phyloP scores from a whole-genome alignment of 1,140 invertebrate species.

The Popillia japonica region DNA sequence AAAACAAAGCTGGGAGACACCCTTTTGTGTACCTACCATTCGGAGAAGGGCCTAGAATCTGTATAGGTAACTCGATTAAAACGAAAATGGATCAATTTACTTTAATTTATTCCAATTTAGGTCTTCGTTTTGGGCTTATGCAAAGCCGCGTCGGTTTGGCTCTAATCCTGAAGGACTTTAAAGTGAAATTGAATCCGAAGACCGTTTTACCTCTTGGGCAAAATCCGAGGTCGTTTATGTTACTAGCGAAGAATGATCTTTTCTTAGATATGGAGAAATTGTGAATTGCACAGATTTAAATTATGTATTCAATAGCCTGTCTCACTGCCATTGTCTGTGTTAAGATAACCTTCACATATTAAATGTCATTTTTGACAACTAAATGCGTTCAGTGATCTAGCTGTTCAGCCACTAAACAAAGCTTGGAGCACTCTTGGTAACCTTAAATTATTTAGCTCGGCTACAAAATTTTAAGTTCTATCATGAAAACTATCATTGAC shows the following conservation, averaged over 20 bases:
- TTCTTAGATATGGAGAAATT: slow-evolving; percentile 50
- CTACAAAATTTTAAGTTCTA: too few species aligned
- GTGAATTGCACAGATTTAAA: not conserved
- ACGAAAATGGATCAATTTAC: too few species aligned
- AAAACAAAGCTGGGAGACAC: slow-evolving; percentile 53
- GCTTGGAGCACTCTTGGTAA: too few species aligned
- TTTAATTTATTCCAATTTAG: slow-evolving; percentile 41
- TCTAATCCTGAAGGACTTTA: slow-evolving; percentile 47
- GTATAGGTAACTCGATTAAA: slow-evolving; percentile 61
- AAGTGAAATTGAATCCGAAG: slow-evolving; percentile 42
- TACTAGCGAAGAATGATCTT: slow-evolving; percentile 60
- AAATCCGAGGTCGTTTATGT: slow-evolving; percentile 52
- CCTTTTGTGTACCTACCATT: slow-evolving; percentile 64
- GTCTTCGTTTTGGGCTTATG: slow-evolving; percentile 52
- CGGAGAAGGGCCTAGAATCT: slow-evolving; percentile 66
- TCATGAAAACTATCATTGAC: too few species aligned
- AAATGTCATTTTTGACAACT: too few species aligned
- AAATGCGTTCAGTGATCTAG: too few species aligned
- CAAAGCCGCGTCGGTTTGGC: slow-evolving; percentile 53
- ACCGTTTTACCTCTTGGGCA: slow-evolving; percentile 42
- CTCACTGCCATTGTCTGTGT: too few species aligned
- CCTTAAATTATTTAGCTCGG: too few species aligned
- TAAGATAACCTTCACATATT: too few species aligned
- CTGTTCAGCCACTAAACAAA: too few species aligned
- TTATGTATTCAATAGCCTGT: not conserved